Evolutionary conservation across 2,797 vertebrate species (phyloP).

Genomic region (Scolopax bukidnonensis): DNA sequence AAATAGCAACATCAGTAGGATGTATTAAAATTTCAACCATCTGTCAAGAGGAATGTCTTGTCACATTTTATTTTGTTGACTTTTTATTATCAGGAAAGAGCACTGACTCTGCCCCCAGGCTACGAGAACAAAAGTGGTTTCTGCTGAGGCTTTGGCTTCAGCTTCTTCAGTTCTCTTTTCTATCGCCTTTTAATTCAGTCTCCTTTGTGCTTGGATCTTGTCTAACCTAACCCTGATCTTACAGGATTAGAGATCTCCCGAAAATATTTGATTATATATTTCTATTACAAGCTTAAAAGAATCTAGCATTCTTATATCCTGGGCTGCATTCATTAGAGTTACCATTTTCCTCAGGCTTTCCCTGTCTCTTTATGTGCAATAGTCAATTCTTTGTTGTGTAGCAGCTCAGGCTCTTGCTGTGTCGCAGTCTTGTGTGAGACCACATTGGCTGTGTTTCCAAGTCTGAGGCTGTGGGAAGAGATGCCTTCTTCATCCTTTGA

Average conservation of each 20-base stretch:
- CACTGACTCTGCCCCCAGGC: not conserved
- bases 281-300: not conserved
- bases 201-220: not conserved
- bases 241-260: not conserved
- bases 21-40: constrained; percentile 17
- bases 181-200: not conserved
- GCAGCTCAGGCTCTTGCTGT: not conserved
- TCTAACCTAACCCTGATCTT: not conserved
- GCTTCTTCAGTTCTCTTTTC: not conserved
- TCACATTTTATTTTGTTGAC: constrained; percentile 49
- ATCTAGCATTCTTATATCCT: not conserved
- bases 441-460: not conserved
- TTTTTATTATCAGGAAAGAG: constrained; percentile 21
- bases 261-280: not conserved
- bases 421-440: not conserved
- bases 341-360: not conserved
- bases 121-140: not conserved
- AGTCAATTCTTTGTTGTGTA: not conserved
- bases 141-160: not conserved
- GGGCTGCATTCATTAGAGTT: not conserved
- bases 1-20: not conserved
- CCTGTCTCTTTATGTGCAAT: not conserved
- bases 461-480: not conserved
- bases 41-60: constrained; percentile 15
- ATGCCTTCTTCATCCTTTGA: not conserved